A percentile compares a stretch with the other conserved stretches of the same genome.
Evolutionary conservation across 2,888 invertebrate genomes (phyloP).

Genomic region (Neoscelio sp.): DNA sequence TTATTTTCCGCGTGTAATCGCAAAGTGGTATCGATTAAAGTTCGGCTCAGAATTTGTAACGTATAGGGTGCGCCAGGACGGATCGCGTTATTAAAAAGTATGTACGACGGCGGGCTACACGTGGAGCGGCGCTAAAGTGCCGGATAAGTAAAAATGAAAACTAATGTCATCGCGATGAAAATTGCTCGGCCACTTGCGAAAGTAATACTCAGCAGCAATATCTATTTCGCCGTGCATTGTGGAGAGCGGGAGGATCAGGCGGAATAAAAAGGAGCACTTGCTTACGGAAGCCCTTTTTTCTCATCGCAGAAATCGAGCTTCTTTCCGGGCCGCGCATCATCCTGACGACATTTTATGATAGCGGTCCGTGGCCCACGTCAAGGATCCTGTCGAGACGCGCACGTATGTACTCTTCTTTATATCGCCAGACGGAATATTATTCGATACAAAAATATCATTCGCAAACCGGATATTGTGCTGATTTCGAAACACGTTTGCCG

Average conservation of each 20-base stretch:
- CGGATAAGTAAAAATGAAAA: conserved; percentile 74
- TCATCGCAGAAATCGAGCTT: conserved; percentile 3
- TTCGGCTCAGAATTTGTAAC: neutral
- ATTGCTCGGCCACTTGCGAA: conserved; percentile 65
- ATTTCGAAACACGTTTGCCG: conserved; percentile 55
- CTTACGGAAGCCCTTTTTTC: conserved; percentile 2
- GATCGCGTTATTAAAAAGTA: conserved; percentile 3
- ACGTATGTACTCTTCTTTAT: conserved; percentile 52
- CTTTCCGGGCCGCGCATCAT: neutral
- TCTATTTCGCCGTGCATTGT: neutral
- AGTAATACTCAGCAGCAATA: conserved; percentile 68
- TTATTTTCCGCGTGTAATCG: conserved; percentile 30
- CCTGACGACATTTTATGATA: conserved; percentile 28
- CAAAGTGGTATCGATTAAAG: conserved; percentile 13
- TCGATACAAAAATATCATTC: conserved; percentile 62
- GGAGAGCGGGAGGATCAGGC: neutral
- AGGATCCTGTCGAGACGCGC: conserved; percentile 4
- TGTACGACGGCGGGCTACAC: neutral
- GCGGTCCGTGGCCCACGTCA: conserved; percentile 5
- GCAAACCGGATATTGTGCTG: conserved; percentile 49
- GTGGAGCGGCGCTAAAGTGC: conserved; percentile 5
- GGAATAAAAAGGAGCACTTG: neutral
- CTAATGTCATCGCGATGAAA: conserved; percentile 72
- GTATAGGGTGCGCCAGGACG: neutral
- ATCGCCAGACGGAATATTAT: conserved; percentile 47